phyloP scores from a whole-genome alignment of 2,113 vertebrate species.

The Ophthalmolycus amberensis region DNA sequence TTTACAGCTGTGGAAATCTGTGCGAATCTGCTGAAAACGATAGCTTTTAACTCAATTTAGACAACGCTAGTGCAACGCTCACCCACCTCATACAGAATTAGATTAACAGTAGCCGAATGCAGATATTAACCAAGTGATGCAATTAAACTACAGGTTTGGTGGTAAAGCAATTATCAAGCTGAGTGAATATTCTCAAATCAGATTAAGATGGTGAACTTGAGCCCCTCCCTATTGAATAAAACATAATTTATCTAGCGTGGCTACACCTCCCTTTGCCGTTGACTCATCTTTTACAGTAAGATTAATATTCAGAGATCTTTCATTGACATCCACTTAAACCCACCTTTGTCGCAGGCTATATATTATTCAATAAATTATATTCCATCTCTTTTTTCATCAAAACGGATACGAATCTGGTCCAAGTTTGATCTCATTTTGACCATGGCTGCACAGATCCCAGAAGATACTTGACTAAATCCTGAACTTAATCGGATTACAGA shows the following conservation, averaged over 20 bases:
- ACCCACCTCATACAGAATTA: conserved; percentile 70
- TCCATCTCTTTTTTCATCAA: background rate
- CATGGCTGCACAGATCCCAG: background rate
- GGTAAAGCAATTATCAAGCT: conserved; percentile 81
- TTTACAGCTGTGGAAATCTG: conserved; percentile 67
- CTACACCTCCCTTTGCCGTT: conserved; percentile 61
- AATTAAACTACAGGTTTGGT: conserved; percentile 83
- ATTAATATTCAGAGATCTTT: conserved; percentile 38
- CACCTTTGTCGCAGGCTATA: conserved; percentile 33
- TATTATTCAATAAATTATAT: background rate
- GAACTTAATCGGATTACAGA: conserved; percentile 16
- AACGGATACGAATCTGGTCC: background rate
- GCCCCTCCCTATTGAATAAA: conserved; percentile 66
- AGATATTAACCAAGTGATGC: conserved; percentile 84
- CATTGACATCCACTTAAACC: conserved; percentile 35
- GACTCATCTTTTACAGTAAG: conserved; percentile 59
- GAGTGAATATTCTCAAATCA: conserved; percentile 78
- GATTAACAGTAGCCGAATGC: conserved; percentile 77
- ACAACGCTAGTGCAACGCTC: conserved; percentile 72
- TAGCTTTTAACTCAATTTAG: conserved; percentile 78
- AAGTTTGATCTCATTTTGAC: background rate
- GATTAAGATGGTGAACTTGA: conserved; percentile 76
- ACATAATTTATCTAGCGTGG: conserved; percentile 41
- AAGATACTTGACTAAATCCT: background rate
- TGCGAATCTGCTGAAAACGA: conserved; percentile 77